phyloP scores from a whole-genome alignment of 2,113 vertebrate species.

The Cheirogaleus medius region DNA sequence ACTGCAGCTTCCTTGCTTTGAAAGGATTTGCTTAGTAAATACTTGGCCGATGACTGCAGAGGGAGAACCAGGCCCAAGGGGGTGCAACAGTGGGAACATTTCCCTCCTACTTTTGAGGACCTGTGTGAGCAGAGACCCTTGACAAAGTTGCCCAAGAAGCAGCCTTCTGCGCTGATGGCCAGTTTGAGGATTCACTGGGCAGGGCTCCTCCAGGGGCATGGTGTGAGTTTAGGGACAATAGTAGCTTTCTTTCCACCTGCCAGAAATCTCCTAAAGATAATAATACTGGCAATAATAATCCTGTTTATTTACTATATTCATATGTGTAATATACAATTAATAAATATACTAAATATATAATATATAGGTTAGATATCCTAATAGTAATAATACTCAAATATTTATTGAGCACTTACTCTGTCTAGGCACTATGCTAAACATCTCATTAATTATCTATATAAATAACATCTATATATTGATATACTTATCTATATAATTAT shows the following conservation, averaged over 20 bases:
- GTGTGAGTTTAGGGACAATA: background rate
- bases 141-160: background rate
- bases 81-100: fast-evolving
- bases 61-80: background rate
- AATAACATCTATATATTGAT: background rate
- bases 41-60: background rate
- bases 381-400: background rate
- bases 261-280: background rate
- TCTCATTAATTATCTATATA: background rate
- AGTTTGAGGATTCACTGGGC: background rate
- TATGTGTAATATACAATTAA: background rate
- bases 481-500: background rate
- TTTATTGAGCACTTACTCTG: background rate
- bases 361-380: background rate
- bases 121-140: background rate
- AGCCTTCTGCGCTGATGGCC: background rate
- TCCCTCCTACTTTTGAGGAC: background rate
- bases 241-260: background rate
- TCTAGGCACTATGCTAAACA: background rate
- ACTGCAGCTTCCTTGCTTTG: background rate
- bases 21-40: slow-evolving; percentile 23
- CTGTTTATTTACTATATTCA: background rate
- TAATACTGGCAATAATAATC: background rate
- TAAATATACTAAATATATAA: background rate
- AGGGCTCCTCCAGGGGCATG: background rate